Conservation (phyloP, 1,140 invertebrate species). For the Zaprionus taronus region DNA sequence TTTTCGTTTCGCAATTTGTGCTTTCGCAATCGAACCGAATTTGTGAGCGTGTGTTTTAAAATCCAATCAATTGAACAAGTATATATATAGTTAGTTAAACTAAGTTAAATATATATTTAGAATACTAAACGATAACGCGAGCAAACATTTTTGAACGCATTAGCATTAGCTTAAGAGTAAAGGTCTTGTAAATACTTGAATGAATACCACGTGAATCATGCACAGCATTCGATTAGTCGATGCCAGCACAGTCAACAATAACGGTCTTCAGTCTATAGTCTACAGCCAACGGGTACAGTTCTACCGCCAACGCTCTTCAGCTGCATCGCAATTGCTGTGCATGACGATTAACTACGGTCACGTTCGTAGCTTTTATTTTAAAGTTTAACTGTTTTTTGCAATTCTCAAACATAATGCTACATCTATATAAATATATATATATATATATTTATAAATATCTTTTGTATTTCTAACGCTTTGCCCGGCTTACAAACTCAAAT, state of each 20-base stretch:
- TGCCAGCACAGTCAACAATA: constrained; percentile 7
- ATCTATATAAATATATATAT: constrained; percentile 35
- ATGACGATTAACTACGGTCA: constrained; percentile 47
- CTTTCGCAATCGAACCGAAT: constrained; percentile 32
- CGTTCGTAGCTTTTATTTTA: constrained; percentile 36
- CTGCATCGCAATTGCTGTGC: constrained; percentile 36
- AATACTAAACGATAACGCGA: background rate
- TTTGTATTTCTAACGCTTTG: constrained; percentile 82
- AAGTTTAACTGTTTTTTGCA: constrained; percentile 47
- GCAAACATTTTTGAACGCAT: constrained; percentile 32
- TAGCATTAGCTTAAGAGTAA: constrained; percentile 22
- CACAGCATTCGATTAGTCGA: constrained; percentile 41
- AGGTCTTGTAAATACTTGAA: constrained; percentile 26
- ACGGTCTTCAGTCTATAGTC: constrained; percentile 8
- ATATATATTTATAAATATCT: constrained; percentile 52
- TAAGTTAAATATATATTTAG: background rate
- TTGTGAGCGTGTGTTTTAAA: constrained; percentile 3
- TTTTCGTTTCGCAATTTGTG: constrained; percentile 38
- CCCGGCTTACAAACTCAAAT: constrained; percentile 74
- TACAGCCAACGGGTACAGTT: background rate
- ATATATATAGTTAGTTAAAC: constrained; percentile 4
- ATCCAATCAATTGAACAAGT: constrained; percentile 10
- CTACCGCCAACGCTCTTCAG: constrained; percentile 3
- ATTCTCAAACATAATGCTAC: constrained; percentile 50
- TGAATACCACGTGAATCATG: constrained; percentile 41